phyloP scores from a whole-genome alignment of 1,140 invertebrate genomes.

The Phenacoccus solenopsis region DNA sequence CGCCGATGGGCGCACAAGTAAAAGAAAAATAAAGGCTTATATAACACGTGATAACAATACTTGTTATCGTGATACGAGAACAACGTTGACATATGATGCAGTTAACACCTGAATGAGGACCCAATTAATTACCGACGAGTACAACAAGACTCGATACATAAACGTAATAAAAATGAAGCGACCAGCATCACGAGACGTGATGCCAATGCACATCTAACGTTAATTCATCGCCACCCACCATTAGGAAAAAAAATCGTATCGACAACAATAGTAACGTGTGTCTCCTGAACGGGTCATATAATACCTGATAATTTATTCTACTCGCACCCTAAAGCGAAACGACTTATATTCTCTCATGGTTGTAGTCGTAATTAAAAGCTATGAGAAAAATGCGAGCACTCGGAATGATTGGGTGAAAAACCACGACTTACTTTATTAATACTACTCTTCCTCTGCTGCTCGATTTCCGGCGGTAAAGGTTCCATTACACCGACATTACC shows the following conservation, averaged over 20 bases:
- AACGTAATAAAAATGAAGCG: background rate
- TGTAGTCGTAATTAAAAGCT: background rate
- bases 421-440: constrained; percentile 62
- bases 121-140: constrained; percentile 12
- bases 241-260: background rate
- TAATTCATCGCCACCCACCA: background rate
- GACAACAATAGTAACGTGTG: constrained; percentile 4
- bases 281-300: background rate
- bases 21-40: background rate
- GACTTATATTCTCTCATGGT: background rate
- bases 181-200: background rate
- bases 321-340: background rate
- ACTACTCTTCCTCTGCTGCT: constrained; percentile 58
- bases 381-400: background rate
- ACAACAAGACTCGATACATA: background rate
- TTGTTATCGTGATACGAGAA: background rate
- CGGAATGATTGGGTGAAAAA: no score
- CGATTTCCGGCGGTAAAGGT: constrained; percentile 53
- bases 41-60: background rate
- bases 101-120: constrained; percentile 10
- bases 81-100: constrained; percentile 10
- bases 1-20: background rate
- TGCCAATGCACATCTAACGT: background rate
- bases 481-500: constrained; percentile 38
- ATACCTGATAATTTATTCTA: background rate